A percentile compares a stretch with the other conserved stretches of the same genome.
These are phyloP conservation scores for Dromococcyx pavoninus DNA, from an alignment of 2,797 vertebrate genomes.

Conservation along the genomic window DNA sequence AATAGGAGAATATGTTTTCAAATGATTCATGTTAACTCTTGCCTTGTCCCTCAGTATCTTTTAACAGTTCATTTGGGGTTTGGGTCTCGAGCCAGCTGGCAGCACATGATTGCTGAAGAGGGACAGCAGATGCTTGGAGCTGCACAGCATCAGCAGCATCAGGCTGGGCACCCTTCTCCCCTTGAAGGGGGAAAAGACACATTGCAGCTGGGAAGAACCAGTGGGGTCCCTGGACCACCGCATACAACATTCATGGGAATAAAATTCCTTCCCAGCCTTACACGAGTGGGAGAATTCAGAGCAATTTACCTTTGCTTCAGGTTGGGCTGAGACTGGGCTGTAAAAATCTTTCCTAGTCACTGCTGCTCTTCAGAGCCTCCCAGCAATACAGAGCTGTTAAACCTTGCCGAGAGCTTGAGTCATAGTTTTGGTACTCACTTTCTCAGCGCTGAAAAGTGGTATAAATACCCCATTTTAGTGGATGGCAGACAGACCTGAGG, in stretches of 20 bases:
- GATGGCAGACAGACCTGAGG: not conserved
- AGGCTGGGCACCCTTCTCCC: not conserved
- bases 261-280: not conserved
- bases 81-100: not conserved
- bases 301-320: not conserved
- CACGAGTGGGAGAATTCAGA: not conserved
- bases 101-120: not conserved
- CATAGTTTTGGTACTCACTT: not conserved
- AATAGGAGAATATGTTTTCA: not conserved
- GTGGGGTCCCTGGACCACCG: not conserved
- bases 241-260: rapidly evolving
- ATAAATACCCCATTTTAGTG: not conserved
- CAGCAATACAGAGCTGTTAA: not conserved
- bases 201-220: not conserved
- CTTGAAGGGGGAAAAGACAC: not conserved
- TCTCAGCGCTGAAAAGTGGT: not conserved
- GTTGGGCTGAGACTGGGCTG: not conserved
- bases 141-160: not conserved
- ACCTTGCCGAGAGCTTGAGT: not conserved
- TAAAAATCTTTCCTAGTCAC: not conserved
- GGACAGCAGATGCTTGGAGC: not conserved
- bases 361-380: not conserved
- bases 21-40: not conserved
- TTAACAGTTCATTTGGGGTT: not conserved
- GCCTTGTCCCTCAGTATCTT: not conserved